These are phyloP conservation scores for Mamestra configurata DNA, from an alignment of 1,140 invertebrate genomes.

Conservation along the genomic window DNA sequence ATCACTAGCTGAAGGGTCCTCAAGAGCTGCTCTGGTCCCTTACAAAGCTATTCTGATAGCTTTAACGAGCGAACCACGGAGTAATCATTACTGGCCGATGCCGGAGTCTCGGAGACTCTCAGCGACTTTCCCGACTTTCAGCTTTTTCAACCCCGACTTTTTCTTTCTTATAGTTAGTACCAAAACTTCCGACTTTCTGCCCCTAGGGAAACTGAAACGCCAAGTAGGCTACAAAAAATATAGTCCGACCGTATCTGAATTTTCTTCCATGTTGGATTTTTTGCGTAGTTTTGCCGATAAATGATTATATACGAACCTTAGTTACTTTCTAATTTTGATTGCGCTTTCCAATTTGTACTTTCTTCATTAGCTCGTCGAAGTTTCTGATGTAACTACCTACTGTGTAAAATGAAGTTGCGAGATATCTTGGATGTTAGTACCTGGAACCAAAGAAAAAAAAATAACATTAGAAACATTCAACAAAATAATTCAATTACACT, in stretches of 20 bases:
- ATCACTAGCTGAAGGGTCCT: not conserved
- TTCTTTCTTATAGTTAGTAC: slow-evolving; percentile 1
- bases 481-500: not conserved
- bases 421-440: not conserved
- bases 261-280: not conserved
- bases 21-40: not conserved
- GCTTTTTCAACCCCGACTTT: not conserved
- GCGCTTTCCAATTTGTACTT: not conserved
- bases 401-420: not conserved
- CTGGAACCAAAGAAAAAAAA: slow-evolving; percentile 39
- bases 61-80: not conserved
- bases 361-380: not conserved
- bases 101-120: not conserved
- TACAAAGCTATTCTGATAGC: slow-evolving; percentile 7
- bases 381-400: not conserved
- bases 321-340: slow-evolving; percentile 13
- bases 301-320: not conserved
- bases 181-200: slow-evolving; percentile 8
- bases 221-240: slow-evolving; percentile 11
- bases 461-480: not conserved
- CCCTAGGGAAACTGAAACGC: not conserved
- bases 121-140: too few relatives aligned
- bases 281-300: not conserved
- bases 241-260: slow-evolving; percentile 1
- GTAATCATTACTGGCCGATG: slow-evolving; percentile 7